Evolutionary conservation across 64 coral and sea anemone species (phyloP).

Genomic region (Montipora sp.): DNA sequence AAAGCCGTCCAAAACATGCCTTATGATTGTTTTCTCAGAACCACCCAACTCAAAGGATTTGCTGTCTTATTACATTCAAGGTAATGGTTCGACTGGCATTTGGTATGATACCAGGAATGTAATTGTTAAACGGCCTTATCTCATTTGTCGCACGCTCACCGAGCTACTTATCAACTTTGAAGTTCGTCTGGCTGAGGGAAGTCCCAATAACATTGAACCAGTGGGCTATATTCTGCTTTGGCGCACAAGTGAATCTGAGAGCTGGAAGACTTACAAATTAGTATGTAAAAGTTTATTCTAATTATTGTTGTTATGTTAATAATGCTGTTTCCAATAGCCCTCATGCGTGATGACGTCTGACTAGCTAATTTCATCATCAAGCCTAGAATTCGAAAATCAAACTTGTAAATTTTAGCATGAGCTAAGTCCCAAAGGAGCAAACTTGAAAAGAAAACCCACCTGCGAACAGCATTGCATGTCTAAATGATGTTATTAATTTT

Average conservation of each 20-base stretch:
- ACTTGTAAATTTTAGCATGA: too few species aligned
- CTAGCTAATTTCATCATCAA: too few species aligned
- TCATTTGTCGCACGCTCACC: not conserved
- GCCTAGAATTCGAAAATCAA: too few species aligned
- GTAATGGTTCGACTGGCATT: not conserved
- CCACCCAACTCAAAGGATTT: not conserved
- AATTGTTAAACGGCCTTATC: not conserved
- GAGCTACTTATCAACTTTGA: slow-evolving; percentile 7
- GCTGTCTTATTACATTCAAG: not conserved
- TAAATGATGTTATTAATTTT: too few species aligned
- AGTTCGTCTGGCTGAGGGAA: not conserved
- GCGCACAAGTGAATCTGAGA: not conserved
- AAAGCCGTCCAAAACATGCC: too few species aligned
- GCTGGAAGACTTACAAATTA: not conserved
- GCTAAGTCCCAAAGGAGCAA: too few species aligned
- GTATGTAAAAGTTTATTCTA: not conserved
- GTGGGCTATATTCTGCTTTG: not conserved
- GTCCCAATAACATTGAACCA: not conserved
- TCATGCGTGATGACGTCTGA: too few species aligned
- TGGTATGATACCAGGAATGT: slow-evolving; percentile 13
- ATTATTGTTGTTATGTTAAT: not conserved
- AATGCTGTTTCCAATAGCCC: not conserved
- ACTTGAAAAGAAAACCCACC: too few species aligned
- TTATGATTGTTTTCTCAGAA: too few species aligned
- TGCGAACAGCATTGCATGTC: too few species aligned